phyloP scores from a whole-genome alignment of 2,797 vertebrate species.

The Sparus aurata region DNA sequence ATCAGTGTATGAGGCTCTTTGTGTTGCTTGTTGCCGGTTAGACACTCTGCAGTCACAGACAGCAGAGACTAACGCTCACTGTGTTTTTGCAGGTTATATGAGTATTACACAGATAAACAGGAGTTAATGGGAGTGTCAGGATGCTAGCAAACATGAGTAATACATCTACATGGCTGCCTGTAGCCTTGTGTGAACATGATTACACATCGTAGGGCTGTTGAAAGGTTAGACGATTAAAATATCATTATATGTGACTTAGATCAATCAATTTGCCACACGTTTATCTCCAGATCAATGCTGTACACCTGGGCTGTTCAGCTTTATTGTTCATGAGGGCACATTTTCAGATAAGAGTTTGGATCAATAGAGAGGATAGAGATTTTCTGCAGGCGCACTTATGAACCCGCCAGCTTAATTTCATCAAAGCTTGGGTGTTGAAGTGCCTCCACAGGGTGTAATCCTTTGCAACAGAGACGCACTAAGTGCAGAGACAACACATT shows the following conservation, averaged over 20 bases:
- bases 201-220: neutral
- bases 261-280: neutral
- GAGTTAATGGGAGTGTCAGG: neutral
- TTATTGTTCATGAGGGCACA: too few species aligned
- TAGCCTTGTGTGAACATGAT: neutral
- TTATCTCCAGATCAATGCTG: neutral
- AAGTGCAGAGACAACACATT: too few species aligned
- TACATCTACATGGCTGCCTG: neutral
- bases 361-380: too few species aligned
- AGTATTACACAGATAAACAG: neutral
- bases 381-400: too few species aligned
- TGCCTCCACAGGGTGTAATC: too few species aligned
- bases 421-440: too few species aligned
- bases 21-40: neutral
- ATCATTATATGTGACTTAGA: neutral
- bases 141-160: neutral
- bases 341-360: too few species aligned
- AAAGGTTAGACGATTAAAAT: neutral
- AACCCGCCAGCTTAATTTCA: too few species aligned
- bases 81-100: neutral
- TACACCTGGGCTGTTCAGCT: neutral
- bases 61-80: neutral
- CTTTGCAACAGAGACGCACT: too few species aligned
- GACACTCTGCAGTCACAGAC: neutral
- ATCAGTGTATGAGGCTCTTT: neutral